These are phyloP conservation scores for Loris lydekkerianus DNA, from an alignment of 2,797 vertebrate species.

Conservation along the genomic window DNA sequence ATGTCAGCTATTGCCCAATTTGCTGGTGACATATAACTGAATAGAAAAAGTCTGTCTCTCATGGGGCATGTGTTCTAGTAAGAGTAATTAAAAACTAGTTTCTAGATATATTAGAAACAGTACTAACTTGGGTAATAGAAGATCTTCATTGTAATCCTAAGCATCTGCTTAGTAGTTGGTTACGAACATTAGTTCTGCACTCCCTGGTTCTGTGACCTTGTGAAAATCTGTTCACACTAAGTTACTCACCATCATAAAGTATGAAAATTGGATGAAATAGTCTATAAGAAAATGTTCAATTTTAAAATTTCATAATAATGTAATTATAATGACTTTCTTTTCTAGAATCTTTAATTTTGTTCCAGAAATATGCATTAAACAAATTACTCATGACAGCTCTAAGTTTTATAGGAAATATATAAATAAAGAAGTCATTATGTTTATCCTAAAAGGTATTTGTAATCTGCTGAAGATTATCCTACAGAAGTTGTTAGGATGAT, in stretches of 20 bases:
- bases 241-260: not conserved
- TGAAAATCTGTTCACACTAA: slow-evolving; percentile 45
- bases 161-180: slow-evolving; percentile 22
- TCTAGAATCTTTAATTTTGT: slow-evolving; percentile 52
- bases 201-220: slow-evolving; percentile 46
- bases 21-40: not conserved
- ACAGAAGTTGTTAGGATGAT: not conserved
- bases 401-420: not conserved
- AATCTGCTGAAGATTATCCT: not conserved
- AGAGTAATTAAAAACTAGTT: slow-evolving; percentile 39
- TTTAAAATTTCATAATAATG: slow-evolving; percentile 24
- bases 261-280: not conserved
- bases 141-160: not conserved
- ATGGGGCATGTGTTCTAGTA: not conserved
- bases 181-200: slow-evolving; percentile 4
- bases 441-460: slow-evolving; percentile 39
- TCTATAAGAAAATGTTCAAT: slow-evolving; percentile 25
- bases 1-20: not conserved
- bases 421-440: slow-evolving; percentile 2
- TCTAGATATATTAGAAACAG: not conserved
- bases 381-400: not conserved
- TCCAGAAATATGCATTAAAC: slow-evolving; percentile 17
- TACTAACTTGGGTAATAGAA: not conserved
- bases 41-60: not conserved
- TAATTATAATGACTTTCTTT: slow-evolving; percentile 29